Percentiles rank a stretch among this genome's conserved stretches.
Evolutionary conservation across 2,888 invertebrate species (phyloP).

Genomic region (Dryadula phaetusa): DNA sequence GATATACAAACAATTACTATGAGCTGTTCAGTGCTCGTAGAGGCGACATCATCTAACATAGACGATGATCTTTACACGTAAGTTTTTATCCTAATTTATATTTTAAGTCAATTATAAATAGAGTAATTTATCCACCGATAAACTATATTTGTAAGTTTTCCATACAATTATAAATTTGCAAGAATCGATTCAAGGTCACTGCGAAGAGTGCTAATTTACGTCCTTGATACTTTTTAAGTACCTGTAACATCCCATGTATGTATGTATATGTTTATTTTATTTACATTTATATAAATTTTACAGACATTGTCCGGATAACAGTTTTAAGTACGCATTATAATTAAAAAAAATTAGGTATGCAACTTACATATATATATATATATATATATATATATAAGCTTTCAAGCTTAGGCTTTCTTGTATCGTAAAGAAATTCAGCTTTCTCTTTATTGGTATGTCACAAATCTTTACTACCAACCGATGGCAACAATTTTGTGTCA

Average conservation of each 20-base stretch:
- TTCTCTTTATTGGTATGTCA: no score
- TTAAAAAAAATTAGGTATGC: no score
- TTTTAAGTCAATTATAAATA: neutral
- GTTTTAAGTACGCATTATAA: no score
- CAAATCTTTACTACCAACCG: no score
- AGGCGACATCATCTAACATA: slow-evolving; percentile 63
- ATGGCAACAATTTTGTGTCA: no score
- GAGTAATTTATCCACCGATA: neutral
- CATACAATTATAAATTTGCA: slow-evolving; percentile 14
- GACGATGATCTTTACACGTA: slow-evolving; percentile 74
- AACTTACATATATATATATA: no score
- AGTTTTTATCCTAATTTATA: slow-evolving; percentile 50
- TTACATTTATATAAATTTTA: no score
- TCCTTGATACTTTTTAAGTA: slow-evolving; percentile 20
- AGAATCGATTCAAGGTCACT: slow-evolving; percentile 36
- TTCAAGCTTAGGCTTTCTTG: no score
- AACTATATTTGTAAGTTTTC: slow-evolving; percentile 16
- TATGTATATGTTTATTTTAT: no score
- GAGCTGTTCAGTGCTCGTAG: slow-evolving; percentile 64
- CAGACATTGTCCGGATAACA: no score
- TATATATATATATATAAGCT: no score
- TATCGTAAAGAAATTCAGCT: no score
- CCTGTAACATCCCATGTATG: neutral
- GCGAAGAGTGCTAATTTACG: slow-evolving; percentile 26
- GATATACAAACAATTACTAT: slow-evolving; percentile 53